Percentiles rank a stretch among this genome's conserved stretches.
Evolutionary conservation across 2,797 vertebrate species (phyloP).

Genomic region (Poeciliopsis paucimaculata): DNA sequence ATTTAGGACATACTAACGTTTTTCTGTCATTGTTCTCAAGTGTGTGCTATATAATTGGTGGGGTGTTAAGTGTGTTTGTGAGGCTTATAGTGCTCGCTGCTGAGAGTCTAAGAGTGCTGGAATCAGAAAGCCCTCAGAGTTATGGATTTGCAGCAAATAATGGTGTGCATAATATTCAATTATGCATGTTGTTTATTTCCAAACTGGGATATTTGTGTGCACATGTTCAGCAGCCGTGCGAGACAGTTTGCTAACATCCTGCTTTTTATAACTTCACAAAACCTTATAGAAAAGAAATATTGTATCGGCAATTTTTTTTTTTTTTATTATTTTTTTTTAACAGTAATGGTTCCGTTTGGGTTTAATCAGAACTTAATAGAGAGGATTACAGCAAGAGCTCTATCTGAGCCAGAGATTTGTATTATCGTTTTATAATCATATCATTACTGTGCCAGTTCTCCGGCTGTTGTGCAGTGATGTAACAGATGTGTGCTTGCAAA

Average conservation of each 20-base stretch:
- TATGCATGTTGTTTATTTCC: slow-evolving; percentile 14
- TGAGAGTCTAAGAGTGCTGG: slow-evolving; percentile 22
- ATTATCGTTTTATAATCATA: slow-evolving; percentile 7
- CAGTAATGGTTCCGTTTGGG: slow-evolving; percentile 33
- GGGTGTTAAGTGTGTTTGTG: slow-evolving; percentile 21
- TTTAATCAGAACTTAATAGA: slow-evolving; percentile 18
- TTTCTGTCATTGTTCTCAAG: neutral
- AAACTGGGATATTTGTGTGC: neutral
- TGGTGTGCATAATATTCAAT: slow-evolving; percentile 33
- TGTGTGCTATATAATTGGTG: neutral
- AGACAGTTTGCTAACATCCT: neutral
- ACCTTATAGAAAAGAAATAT: neutral
- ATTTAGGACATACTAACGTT: neutral
- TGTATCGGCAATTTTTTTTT: neutral
- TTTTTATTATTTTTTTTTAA: slow-evolving; percentile 12
- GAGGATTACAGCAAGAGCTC: slow-evolving; percentile 12
- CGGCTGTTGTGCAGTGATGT: slow-evolving; percentile 2
- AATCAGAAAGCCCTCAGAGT: slow-evolving; percentile 23
- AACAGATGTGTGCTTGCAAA: slow-evolving; percentile 7
- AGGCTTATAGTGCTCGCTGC: slow-evolving; percentile 17
- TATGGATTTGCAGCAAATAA: neutral
- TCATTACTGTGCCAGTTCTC: neutral
- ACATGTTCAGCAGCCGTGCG: slow-evolving; percentile 1
- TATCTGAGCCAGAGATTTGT: neutral
- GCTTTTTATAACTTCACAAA: neutral